Base-by-base conservation (phyloP, 2,797 vertebrate genomes). In the Periparus ater region DNA sequence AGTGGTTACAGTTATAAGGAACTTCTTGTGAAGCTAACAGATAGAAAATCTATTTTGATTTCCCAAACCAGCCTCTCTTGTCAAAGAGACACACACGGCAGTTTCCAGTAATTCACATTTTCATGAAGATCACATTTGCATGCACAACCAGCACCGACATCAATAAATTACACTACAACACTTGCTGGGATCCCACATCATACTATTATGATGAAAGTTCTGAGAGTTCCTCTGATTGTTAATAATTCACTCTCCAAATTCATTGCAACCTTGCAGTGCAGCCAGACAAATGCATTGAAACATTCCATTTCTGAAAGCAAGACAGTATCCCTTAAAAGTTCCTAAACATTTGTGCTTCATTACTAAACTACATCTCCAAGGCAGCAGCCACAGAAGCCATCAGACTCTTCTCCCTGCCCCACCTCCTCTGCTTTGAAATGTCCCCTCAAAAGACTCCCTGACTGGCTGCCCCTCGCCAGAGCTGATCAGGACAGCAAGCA, bases 11-110 rank as follows among this genome's bases (percentile, higher is more conserved):
- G 81, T 67, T 66, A 55, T n/a, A 85, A 94, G 91, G 58, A 88
- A 67, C 66, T 85, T 85, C 45, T 54, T 67, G 34, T 80, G 82
- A 86, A 85, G 44, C 26, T 66, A 91, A 88, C 8, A 94, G 83
- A 71, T 62, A 30, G 63, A 93, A 95, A 78, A 96, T 88, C 12
- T 26, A 85, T 68, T 86, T 57, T 50, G 42, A 90, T 83, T 88
- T 91, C 84, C 36, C 76, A 63, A 85, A 74, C 30, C 54, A 80
- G 50, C 60, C 48, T 68, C 79, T 85, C 36, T 29, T 72, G 45
- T 87, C 44, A 89, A 73, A 76, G 58, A 89, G 44, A 47, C 26
- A 62, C 40, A 80, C 23, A 60, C 3, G 44, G 26, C 53, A 77
- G 53, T 77, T 91, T 80, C 88, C 74, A 77, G 40, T 47, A 76